Evolutionary conservation across 2,113 vertebrate genomes (phyloP).

Genomic region (Craseonycteris thonglongyai): DNA sequence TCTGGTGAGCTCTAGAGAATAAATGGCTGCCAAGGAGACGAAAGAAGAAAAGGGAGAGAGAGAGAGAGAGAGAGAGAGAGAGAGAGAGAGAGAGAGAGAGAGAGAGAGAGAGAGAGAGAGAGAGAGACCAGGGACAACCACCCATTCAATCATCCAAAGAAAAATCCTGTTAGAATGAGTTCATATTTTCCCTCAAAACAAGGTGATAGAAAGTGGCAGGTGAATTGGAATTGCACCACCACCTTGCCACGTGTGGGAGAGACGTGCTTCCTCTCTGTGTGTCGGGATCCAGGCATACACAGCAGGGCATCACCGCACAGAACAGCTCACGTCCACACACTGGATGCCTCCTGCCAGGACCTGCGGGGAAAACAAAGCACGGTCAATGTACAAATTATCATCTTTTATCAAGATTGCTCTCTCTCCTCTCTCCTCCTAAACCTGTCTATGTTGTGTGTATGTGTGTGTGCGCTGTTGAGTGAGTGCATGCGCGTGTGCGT

Average conservation of each 20-base stretch:
- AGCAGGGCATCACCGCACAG: neutral
- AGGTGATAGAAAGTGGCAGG: neutral
- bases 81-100: rapidly evolving
- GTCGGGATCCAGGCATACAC: neutral
- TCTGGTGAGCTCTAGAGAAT: neutral
- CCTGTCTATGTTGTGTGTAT: neutral
- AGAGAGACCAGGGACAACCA: neutral
- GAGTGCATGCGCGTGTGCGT: rapidly evolving
- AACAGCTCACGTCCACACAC: neutral
- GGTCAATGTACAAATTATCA: neutral
- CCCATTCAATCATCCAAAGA: neutral
- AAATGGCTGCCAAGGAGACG: neutral
- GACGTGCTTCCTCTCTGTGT: neutral
- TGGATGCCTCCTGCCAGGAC: neutral
- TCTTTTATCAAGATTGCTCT: neutral
- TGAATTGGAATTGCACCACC: neutral
- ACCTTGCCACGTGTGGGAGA: neutral
- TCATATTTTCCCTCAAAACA: neutral
- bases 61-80: neutral
- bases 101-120: rapidly evolving
- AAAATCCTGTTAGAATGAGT: neutral
- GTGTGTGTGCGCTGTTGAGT: neutral
- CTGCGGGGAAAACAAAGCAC: neutral
- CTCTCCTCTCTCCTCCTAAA: neutral
- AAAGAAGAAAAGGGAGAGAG: neutral